Conservation (phyloP, 1,140 invertebrate species). For the Ridgeia piscesae region DNA sequence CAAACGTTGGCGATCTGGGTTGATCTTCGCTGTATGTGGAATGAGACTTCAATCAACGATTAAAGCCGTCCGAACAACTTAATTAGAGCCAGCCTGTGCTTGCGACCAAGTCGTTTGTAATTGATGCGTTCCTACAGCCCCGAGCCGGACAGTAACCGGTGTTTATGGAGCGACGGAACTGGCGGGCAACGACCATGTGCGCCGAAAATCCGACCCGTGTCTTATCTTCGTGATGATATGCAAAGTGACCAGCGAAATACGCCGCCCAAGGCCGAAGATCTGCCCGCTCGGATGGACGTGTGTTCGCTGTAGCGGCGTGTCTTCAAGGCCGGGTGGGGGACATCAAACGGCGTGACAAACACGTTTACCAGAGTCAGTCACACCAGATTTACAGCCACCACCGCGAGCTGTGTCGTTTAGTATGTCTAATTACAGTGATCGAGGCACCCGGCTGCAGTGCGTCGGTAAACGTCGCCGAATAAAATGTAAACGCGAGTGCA, state of each 20-base stretch:
- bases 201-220: neutral
- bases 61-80: neutral
- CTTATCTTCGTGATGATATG: neutral
- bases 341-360: neutral
- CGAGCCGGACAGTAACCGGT: neutral
- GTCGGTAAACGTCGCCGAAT: neutral
- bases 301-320: neutral
- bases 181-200: neutral
- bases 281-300: neutral
- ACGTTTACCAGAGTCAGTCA: neutral
- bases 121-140: neutral
- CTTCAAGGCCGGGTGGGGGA: neutral
- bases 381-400: neutral
- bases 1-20: neutral
- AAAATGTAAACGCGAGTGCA: neutral
- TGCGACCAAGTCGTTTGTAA: neutral
- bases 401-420: neutral
- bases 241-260: neutral
- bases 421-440: constrained; percentile 1
- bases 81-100: neutral
- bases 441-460: neutral
- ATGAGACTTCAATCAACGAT: neutral
- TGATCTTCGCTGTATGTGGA: neutral
- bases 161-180: neutral
- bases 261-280: neutral